Percentiles rank a stretch among this genome's conserved stretches.
Evolutionary conservation across 1,140 invertebrate genomes (phyloP).

Genomic region (Zaprionus vittiger): DNA sequence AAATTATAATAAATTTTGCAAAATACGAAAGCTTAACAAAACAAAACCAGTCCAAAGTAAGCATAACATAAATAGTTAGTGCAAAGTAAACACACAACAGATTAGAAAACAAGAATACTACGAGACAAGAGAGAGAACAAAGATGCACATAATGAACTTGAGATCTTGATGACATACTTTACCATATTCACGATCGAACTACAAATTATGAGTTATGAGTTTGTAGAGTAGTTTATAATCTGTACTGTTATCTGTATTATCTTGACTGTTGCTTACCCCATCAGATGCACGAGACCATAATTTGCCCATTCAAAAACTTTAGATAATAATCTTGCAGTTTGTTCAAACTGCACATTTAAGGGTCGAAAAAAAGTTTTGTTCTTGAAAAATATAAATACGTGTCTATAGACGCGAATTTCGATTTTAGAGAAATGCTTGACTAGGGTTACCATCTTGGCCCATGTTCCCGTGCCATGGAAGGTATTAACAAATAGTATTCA

Average conservation of each 20-base stretch:
- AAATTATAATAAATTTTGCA: conserved; percentile 67
- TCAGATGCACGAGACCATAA: conserved; percentile 27
- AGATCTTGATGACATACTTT: not conserved
- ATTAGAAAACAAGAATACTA: not conserved
- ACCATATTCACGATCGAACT: not conserved
- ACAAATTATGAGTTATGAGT: not conserved
- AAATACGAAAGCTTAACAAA: conserved; percentile 37
- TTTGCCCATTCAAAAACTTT: conserved; percentile 33
- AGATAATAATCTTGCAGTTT: not conserved
- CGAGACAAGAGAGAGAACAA: not conserved
- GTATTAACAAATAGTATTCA: not conserved
- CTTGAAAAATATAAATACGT: not conserved
- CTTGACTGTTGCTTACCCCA: conserved; percentile 25
- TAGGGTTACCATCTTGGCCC: not conserved
- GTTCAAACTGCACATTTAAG: not conserved
- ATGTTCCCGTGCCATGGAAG: not conserved
- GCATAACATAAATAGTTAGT: conserved; percentile 30
- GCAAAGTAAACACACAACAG: conserved; percentile 13
- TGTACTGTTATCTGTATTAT: not conserved
- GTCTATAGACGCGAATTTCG: not conserved
- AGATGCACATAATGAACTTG: not conserved
- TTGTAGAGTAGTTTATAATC: not conserved
- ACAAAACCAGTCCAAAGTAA: conserved; percentile 32
- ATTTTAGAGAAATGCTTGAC: not conserved
- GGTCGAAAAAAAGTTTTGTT: not conserved